phyloP scores from a whole-genome alignment of 2,113 vertebrate genomes.

The Catharus minimus region DNA sequence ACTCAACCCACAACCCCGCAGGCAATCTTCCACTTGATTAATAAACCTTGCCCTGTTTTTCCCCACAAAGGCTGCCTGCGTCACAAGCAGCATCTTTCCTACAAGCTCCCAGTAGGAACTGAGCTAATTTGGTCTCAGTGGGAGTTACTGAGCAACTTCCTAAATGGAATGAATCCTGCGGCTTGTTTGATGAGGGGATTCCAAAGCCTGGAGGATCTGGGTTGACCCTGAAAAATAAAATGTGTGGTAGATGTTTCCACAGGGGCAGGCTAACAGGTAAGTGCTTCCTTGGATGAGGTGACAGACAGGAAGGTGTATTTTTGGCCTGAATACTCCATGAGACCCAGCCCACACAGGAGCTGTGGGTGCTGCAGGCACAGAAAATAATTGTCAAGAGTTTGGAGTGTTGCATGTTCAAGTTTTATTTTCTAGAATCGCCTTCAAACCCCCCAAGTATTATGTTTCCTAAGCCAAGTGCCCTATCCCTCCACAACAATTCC shows the following conservation, averaged over 20 bases:
- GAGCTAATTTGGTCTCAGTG: constrained; percentile 55
- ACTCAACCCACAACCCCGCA: not conserved
- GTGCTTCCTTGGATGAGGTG: not conserved
- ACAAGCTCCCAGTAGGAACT: constrained; percentile 20
- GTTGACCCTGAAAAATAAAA: not conserved
- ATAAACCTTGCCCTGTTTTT: not conserved
- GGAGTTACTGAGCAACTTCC: constrained; percentile 31
- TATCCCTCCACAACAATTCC: not conserved
- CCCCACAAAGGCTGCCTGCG: constrained; percentile 14
- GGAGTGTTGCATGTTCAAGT: not conserved
- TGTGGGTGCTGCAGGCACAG: not conserved
- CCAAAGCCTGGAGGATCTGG: not conserved
- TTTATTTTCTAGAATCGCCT: not conserved
- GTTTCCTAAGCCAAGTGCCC: not conserved
- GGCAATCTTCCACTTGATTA: constrained; percentile 10
- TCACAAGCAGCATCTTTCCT: constrained; percentile 20
- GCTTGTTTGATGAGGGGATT: not conserved
- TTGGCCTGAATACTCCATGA: not conserved
- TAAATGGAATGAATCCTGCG: not conserved
- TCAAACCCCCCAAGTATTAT: not conserved
- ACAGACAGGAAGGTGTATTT: not conserved
- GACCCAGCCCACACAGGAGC: not conserved
- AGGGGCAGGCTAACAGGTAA: not conserved
- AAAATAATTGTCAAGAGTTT: not conserved
- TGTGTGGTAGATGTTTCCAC: accelerated